Evolutionary conservation across 2,113 vertebrate species (phyloP), one percentile per base, ranked within the genome.

Genomic region (Phrynosoma blainvillii): DNA sequence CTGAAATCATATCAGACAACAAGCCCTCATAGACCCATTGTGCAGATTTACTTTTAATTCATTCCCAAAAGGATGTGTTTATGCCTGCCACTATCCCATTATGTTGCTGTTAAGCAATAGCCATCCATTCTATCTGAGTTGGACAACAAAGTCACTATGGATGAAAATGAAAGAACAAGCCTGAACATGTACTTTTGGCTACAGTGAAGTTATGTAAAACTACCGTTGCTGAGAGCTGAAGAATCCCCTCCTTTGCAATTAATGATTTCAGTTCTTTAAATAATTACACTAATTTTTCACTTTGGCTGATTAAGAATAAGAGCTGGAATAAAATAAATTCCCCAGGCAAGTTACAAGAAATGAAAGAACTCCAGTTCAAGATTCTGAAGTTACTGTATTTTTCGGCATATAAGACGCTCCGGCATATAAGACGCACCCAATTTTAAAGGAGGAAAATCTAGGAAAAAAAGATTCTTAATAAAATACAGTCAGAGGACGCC

Each of bases 201-300:
- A 87, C 1, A 42, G 66, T 11, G 0, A 0, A 52, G 77, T 79
- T 47, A 62, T 5, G 89, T 47, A 40, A 8, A 47, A 23, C 59
- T 89, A 11, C 21, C 79, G 85, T 23, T 90, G 62, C n/a, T 84
- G 47, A 86, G 93, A 93, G n/a, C 1, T 84, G 20, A 75, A 71
- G 78, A 47, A 83, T 79, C n/a, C 79, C 1, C 76, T 82, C 88
- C 18, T 74, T 90, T 87, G 1, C 81, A 90, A 74, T 21, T 85
- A 82, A 89, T n/a, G 0, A 77, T 56, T 86, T 84, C 30, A 85
- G 18, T 85, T 42, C 27, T 90, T 20, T 76, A 93, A 90, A 65
- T 40, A 3, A 13, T 42, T 89, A 85, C 1, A 86, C 70, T 10
- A 25, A 62, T 83, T 68, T 87, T 73, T n/a, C 84, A 86, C 36